Base-by-base conservation (phyloP, 35 echinoderm and acorn worm genomes). In the Heliocidaris tuberculata region DNA sequence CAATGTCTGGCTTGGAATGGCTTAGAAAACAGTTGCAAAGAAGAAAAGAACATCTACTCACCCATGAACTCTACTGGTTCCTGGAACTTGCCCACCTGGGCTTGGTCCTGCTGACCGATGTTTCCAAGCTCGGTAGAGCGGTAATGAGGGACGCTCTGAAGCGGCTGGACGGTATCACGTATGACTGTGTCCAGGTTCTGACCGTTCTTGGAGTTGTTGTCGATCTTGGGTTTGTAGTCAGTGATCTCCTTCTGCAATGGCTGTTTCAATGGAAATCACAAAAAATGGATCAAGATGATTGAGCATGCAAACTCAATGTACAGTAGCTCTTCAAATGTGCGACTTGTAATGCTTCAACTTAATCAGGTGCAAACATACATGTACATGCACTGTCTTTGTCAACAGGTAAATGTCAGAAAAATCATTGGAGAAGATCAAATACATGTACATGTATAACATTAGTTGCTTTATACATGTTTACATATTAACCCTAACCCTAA, bases 191-290 rank as follows among this genome's bases (percentile, higher is more conserved):
- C 97, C 30, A 98, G 93, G 2, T 85, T 95, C 85, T 95, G 95
- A 30, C 97, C 97, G 9, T 92, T 96, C 71, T 94, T 95, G 48
- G 95, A 88, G 85, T 97, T 97, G 10, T 96, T 94, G 48, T 95
- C 94, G 6, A 98, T 85, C 88, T 95, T 96, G 47, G 97, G 97
- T 78, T 94, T 97, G 96, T 97, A 95, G 94, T 97, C 96, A 2
- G 86, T 85, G n/a, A 98, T 96, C 61, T 98, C 97, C 93, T 98
- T 98, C 71, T 98, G 97, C 27, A 98, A 92, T 27, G 97, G 97
- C 97, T 98, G 94, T 15, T 86, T 94, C 31, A 89, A 48, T 50
- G 49, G 24, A 94, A 94, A 19, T 47, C 31, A 70, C 3, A 93
- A 93, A 8, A 19, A n/a, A 61, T 61, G 10, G 1, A 59, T 54